Evolutionary conservation across 2,888 invertebrate genomes (phyloP).

Genomic region (Sinhomidia bicolor): DNA sequence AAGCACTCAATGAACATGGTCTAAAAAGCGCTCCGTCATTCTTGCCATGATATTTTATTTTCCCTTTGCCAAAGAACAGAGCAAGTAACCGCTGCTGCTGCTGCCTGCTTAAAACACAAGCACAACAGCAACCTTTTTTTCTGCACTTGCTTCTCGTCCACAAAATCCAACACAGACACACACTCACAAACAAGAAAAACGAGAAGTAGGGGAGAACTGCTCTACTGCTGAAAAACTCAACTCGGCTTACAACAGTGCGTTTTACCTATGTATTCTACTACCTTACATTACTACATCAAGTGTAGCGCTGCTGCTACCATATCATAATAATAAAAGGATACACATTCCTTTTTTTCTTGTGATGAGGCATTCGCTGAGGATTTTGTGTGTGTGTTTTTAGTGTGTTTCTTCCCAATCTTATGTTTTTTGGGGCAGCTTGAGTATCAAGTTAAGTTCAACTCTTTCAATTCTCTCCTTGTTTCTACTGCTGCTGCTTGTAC

Average conservation of each 20-base stretch:
- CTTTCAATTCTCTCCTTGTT: not conserved
- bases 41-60: not conserved
- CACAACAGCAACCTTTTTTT: too few relatives aligned
- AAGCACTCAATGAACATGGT: conserved; percentile 51
- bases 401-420: not conserved
- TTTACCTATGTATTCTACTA: not conserved
- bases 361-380: not conserved
- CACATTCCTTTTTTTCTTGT: not conserved
- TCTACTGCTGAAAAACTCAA: too few relatives aligned
- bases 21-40: conserved; percentile 33
- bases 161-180: too few relatives aligned
- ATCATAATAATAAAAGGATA: not conserved
- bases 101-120: too few relatives aligned
- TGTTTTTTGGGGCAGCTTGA: conserved; percentile 64
- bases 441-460: conserved; percentile 38
- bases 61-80: not conserved
- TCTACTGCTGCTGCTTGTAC: conserved; percentile 12
- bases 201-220: too few relatives aligned
- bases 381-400: not conserved
- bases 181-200: too few relatives aligned
- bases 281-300: not conserved
- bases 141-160: too few relatives aligned
- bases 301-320: not conserved
- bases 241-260: not conserved
- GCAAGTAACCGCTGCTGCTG: too few relatives aligned